Evolutionary conservation across 2,113 vertebrate species (phyloP).

Genomic region (Lasiurus borealis): DNA sequence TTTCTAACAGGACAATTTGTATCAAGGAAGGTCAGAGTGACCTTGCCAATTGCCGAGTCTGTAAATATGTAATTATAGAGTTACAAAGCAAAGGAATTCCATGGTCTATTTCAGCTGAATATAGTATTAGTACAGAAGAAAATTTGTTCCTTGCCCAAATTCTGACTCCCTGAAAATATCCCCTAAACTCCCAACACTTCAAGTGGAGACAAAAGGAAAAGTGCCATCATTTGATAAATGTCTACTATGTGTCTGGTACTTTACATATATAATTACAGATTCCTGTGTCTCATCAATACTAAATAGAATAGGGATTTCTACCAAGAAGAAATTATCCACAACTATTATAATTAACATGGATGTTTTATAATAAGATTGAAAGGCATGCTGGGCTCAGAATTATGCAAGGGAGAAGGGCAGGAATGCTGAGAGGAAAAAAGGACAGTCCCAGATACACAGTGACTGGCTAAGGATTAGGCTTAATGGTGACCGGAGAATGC

Average conservation of each 20-base stretch:
- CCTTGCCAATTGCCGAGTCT: conserved; percentile 67
- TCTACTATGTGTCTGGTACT: not conserved
- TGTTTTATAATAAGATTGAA: conserved; percentile 45
- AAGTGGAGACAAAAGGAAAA: not conserved
- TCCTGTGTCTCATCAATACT: not conserved
- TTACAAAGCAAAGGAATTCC: conserved; percentile 48
- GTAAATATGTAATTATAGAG: not conserved
- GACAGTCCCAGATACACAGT: not conserved
- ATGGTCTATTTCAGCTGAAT: not conserved
- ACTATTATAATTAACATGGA: conserved; percentile 51
- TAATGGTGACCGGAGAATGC: not conserved
- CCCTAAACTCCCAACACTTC: not conserved
- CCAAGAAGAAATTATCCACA: conserved; percentile 66
- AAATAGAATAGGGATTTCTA: conserved; percentile 57
- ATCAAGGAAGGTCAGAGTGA: conserved; percentile 81
- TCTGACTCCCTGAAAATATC: not conserved
- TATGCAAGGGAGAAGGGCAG: not conserved
- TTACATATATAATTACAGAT: conserved; percentile 47
- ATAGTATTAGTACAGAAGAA: conserved; percentile 33
- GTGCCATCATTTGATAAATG: not conserved
- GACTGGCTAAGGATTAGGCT: not conserved
- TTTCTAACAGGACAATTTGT: conserved; percentile 53
- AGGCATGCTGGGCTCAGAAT: not conserved
- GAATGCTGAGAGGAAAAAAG: not conserved
- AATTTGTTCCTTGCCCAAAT: not conserved